Evolutionary conservation across 2,797 vertebrate species (phyloP).

Genomic region (Channa striata): DNA sequence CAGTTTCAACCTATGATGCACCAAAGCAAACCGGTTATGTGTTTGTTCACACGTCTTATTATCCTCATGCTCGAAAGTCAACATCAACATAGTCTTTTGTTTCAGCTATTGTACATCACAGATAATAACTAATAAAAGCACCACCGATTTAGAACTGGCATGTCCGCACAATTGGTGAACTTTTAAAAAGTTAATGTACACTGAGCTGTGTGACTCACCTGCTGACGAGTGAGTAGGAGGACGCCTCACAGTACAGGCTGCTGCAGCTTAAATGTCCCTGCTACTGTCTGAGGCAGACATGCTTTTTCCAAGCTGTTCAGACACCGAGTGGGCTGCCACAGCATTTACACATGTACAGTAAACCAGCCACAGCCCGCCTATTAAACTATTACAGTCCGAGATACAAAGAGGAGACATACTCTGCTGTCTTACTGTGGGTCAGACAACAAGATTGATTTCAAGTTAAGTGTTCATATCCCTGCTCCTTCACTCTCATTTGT

Average conservation of each 20-base stretch:
- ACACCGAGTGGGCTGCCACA: slow-evolving; percentile 64
- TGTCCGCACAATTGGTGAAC: slow-evolving; percentile 34
- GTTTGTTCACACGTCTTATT: background rate
- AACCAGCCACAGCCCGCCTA: slow-evolving; percentile 57
- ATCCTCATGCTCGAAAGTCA: background rate
- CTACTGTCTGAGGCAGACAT: slow-evolving; percentile 47
- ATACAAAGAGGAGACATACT: slow-evolving; percentile 3
- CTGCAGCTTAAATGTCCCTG: slow-evolving; percentile 58
- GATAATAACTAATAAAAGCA: background rate
- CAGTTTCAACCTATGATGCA: slow-evolving; percentile 14
- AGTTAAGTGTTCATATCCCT: no score
- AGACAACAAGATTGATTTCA: no score
- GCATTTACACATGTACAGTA: slow-evolving; percentile 43
- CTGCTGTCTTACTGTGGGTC: background rate
- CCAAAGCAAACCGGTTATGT: slow-evolving; percentile 2
- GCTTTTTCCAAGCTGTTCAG: slow-evolving; percentile 33
- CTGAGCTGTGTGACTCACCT: slow-evolving; percentile 38
- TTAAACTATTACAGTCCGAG: no score
- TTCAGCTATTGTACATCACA: background rate
- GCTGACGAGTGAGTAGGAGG: slow-evolving; percentile 63
- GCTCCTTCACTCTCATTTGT: no score
- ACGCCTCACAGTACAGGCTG: slow-evolving; percentile 44
- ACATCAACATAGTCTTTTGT: slow-evolving; percentile 3
- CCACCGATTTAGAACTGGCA: slow-evolving; percentile 33
- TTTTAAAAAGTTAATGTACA: slow-evolving; percentile 40